Percentiles rank a stretch among this genome's conserved stretches.
These are phyloP conservation scores for Papilio protenor DNA, from an alignment of 2,888 invertebrate species.

Conservation along the genomic window DNA sequence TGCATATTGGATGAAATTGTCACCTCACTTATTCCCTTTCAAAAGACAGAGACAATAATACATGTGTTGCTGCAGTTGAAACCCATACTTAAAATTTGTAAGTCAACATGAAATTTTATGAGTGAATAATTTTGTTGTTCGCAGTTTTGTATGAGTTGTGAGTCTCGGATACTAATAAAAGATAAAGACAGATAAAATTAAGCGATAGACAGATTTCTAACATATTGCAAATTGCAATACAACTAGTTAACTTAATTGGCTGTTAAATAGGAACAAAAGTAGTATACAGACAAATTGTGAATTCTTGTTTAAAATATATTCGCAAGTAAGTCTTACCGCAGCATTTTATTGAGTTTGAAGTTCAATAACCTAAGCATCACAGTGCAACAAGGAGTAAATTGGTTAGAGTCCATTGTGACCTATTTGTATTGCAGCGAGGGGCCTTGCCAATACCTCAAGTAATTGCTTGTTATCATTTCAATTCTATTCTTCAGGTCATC, in stretches of 20 bases:
- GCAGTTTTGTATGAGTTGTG: neutral
- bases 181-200: neutral
- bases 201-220: neutral
- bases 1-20: neutral
- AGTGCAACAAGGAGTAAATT: slow-evolving; percentile 13
- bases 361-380: neutral
- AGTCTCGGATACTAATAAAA: neutral
- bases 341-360: neutral
- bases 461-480: neutral
- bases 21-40: neutral
- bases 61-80: neutral
- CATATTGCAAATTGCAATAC: neutral
- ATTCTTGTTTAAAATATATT: neutral
- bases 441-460: neutral
- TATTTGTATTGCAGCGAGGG: slow-evolving; percentile 1
- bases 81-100: neutral
- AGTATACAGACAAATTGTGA: neutral
- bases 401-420: slow-evolving; percentile 15
- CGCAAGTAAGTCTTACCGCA: neutral
- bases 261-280: neutral
- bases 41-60: neutral
- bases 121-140: neutral
- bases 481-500: neutral
- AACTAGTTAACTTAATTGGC: neutral
- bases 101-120: neutral